A percentile compares a stretch with the other conserved stretches of the same genome.
Evolutionary conservation across 2,888 invertebrate genomes (phyloP).

Genomic region (Melipona bicolor): DNA sequence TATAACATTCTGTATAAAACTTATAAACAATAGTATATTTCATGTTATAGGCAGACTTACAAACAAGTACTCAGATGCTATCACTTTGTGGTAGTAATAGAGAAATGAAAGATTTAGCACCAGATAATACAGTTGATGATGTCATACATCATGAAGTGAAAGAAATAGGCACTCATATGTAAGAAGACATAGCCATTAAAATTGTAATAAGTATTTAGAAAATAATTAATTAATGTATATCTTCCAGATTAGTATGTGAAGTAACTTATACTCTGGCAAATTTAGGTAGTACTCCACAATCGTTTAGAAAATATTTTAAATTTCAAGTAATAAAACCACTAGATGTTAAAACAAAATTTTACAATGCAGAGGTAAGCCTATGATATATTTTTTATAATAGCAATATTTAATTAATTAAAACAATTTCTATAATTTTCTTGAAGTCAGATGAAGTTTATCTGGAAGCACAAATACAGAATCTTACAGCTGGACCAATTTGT

Average conservation of each 20-base stretch:
- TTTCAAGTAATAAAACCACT: conserved; percentile 98
- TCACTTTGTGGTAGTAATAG: conserved; percentile 91
- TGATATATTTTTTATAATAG: not conserved
- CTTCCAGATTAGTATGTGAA: conserved; percentile 94
- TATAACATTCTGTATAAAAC: not conserved
- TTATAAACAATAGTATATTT: conserved; percentile 9
- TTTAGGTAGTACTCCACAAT: conserved; percentile 87
- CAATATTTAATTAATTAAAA: not conserved
- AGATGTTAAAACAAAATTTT: conserved; percentile 99
- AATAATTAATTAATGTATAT: not conserved
- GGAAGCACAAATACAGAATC: conserved; percentile 95
- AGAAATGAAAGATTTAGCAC: conserved; percentile 85
- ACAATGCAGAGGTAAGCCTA: conserved; percentile 91
- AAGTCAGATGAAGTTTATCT: conserved; percentile 89
- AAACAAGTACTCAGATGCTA: conserved; percentile 95
- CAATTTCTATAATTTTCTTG: conserved; percentile 34
- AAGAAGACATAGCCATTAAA: conserved; percentile 74
- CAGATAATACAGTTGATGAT: conserved; percentile 95
- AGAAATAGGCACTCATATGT: conserved; percentile 99
- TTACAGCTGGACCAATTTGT: conserved; percentile 96
- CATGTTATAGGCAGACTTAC: conserved; percentile 92
- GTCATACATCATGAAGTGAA: conserved; percentile 99
- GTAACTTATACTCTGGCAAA: conserved; percentile 94
- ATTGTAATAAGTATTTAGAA: not conserved
- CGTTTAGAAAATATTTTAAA: conserved; percentile 98